A percentile compares a stretch with the other conserved stretches of the same genome.
phyloP scores from a whole-genome alignment of 2,888 invertebrate species.

The Cremastobaeus sp. region DNA sequence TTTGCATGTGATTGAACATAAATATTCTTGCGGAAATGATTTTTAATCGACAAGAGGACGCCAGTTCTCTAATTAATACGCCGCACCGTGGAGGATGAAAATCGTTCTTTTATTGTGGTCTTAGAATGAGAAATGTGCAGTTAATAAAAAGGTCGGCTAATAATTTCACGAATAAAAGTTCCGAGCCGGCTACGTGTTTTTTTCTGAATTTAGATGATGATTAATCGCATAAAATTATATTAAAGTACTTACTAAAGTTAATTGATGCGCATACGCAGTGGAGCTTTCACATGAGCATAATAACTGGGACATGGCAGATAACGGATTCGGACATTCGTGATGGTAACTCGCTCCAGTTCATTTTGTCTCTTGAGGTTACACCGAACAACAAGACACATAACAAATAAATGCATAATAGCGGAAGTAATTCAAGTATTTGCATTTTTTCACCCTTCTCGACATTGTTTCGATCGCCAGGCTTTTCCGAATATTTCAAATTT shows the following conservation, averaged over 20 bases:
- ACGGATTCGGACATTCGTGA: constrained; percentile 41
- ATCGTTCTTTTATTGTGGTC: too few relatives aligned
- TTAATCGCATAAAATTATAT: constrained; percentile 27
- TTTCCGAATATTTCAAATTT: too few relatives aligned
- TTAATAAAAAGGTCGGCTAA: neutral
- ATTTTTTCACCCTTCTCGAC: too few relatives aligned
- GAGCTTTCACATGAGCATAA: constrained; percentile 29
- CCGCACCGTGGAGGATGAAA: too few relatives aligned
- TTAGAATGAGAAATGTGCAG: too few relatives aligned
- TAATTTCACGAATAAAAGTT: constrained; percentile 4
- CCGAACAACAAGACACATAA: constrained; percentile 41
- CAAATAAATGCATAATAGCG: constrained; percentile 26
- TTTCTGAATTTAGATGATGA: constrained; percentile 20
- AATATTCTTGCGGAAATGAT: too few relatives aligned
- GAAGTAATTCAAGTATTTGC: too few relatives aligned
- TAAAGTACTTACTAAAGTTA: constrained; percentile 27
- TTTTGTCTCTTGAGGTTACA: constrained; percentile 54
- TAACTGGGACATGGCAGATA: constrained; percentile 43
- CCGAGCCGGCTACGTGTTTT: constrained; percentile 6
- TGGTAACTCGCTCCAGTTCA: constrained; percentile 47
- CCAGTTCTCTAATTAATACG: too few relatives aligned
- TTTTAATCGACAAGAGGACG: too few relatives aligned
- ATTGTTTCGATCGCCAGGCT: too few relatives aligned
- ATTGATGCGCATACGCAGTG: constrained; percentile 26
- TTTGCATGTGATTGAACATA: too few relatives aligned